Percentiles rank a stretch among this genome's conserved stretches.
Conservation (phyloP, 2,888 invertebrate genomes). For the Heliconius charithonia region DNA sequence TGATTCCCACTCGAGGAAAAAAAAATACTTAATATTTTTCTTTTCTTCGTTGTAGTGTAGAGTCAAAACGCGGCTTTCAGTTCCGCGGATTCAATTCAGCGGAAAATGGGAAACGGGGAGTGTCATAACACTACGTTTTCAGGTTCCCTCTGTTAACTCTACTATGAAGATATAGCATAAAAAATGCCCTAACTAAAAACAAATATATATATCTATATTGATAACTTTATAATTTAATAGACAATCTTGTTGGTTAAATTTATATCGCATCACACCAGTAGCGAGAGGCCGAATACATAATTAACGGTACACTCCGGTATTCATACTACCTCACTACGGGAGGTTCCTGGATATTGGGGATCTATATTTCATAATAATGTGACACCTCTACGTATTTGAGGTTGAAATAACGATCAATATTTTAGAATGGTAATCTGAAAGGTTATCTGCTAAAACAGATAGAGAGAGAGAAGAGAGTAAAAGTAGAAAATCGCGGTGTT, state of each 20-base stretch:
- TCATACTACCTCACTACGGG: constrained; percentile 33
- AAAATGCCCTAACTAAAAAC: not conserved
- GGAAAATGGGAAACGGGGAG: no score
- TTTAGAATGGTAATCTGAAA: not conserved
- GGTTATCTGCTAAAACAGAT: no score
- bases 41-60: no score
- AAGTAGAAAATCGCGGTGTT: not conserved
- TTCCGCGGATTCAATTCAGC: no score
- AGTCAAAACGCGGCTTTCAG: no score
- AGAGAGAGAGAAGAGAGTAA: no score
- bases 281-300: constrained; percentile 30
- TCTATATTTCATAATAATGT: constrained; percentile 19
- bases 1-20: no score
- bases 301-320: constrained; percentile 33
- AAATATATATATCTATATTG: no score
- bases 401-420: constrained; percentile 2
- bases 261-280: constrained; percentile 34
- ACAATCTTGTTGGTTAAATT: constrained; percentile 35
- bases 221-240: constrained; percentile 25
- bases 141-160: no score
- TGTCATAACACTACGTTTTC: no score
- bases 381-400: not conserved
- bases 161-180: no score
- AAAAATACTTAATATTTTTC: no score
- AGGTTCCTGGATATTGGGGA: constrained; percentile 29